Evolutionary conservation across 2,888 invertebrate genomes (phyloP), one percentile per base, ranked within the genome.

Genomic region (Dioctria linearis): DNA sequence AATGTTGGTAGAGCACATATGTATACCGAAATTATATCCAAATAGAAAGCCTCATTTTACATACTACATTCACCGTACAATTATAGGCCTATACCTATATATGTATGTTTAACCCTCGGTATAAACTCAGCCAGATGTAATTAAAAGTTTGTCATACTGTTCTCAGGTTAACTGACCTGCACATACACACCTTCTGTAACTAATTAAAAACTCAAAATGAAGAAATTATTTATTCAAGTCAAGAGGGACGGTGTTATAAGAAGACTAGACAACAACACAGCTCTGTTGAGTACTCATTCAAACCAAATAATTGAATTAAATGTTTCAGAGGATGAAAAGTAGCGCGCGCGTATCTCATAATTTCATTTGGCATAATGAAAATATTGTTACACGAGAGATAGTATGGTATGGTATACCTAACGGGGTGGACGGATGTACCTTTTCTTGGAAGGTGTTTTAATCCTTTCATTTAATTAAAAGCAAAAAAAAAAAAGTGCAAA

Each of bases 191-290:
- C 13, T 63, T 51, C 51, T 63, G 42, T 25, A 76, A 76, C 76
- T 76, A 76, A 76, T 76, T 76, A 76, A 76, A 61, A 76, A 76
- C 63, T 76, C 61, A 63, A 76, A 76, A 63, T 76, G 61, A 73
- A 76, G 43, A 63, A 49, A 49, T 76, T 63, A 76, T 76, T 76
- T 76, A 76, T 76, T 76, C 76, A 76, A 37, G 6, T 61, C 37
- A 6, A 37, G 25, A 61, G 61, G 4, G 54, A 11, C n/a, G 11
- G 54, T 25, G 25, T 25, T 25, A 25, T 25, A 25, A 25, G 25
- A 25, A 25, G 54, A 46, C 46, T 5, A 46, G 46, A 46, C 46
- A 8, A 46, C 5, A 46, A 46, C 8, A 46, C 46, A 25, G 46
- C 46, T 46, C 25, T 46, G 46, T 46, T 54, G 54, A n/a, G 11